Evolutionary conservation across 2,797 vertebrate genomes (phyloP).

Genomic region (Holocentrus rufus): DNA sequence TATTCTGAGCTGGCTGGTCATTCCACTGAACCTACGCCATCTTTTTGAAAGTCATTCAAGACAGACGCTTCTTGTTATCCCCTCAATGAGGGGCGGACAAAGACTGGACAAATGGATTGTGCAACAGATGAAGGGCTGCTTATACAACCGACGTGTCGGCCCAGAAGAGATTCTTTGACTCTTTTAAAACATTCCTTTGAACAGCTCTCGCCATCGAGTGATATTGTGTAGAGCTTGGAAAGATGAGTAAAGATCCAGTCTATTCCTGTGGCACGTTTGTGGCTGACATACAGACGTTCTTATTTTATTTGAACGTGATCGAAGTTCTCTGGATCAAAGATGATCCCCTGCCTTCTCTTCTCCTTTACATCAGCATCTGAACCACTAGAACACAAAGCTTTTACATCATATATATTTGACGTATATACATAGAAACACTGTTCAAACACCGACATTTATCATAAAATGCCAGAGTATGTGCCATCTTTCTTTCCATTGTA

Average conservation of each 20-base stretch:
- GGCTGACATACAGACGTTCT: slow-evolving; percentile 55
- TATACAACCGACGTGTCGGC: slow-evolving; percentile 62
- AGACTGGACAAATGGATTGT: slow-evolving; percentile 18
- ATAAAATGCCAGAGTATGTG: no score
- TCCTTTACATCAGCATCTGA: slow-evolving; percentile 16
- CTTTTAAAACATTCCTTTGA: slow-evolving; percentile 10
- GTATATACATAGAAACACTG: no score
- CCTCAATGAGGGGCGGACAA: slow-evolving; percentile 66
- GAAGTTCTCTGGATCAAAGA: slow-evolving; percentile 30
- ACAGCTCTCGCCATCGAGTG: slow-evolving; percentile 60
- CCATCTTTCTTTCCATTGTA: no score
- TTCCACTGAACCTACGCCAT: slow-evolving; percentile 24
- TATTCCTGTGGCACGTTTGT: slow-evolving; percentile 50
- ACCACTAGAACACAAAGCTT: no score
- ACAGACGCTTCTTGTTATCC: slow-evolving; percentile 70
- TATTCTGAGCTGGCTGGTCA: background rate
- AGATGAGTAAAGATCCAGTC: slow-evolving; percentile 62
- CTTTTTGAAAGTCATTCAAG: slow-evolving; percentile 39
- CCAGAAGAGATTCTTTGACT: slow-evolving; percentile 37
- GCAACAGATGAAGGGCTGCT: slow-evolving; percentile 65
- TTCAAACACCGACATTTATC: no score
- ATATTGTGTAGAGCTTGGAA: slow-evolving; percentile 58
- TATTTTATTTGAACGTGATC: slow-evolving; percentile 61
- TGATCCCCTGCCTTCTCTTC: slow-evolving; percentile 42
- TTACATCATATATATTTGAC: no score